A percentile compares a stretch with the other conserved stretches of the same genome.
phyloP scores from a whole-genome alignment of 2,797 vertebrate genomes.

The Capromys pilorides region DNA sequence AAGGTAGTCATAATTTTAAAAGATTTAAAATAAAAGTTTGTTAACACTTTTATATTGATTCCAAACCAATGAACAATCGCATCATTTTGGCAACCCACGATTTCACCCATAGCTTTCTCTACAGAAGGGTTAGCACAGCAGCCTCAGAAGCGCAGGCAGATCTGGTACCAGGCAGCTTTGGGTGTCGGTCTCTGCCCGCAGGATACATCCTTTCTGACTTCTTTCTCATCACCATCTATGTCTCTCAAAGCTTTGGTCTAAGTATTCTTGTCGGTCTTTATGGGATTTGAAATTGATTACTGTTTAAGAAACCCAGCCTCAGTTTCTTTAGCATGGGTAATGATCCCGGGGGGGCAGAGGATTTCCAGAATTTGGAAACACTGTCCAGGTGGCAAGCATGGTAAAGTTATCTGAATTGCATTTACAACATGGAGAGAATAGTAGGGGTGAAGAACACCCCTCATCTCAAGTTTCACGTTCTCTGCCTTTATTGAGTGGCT shows the following conservation, averaged over 20 bases:
- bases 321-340: too few relatives aligned
- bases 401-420: not conserved
- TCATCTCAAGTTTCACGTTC: not conserved
- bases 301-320: not conserved
- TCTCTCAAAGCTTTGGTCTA: not conserved
- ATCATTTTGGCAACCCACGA: accelerated
- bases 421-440: not conserved
- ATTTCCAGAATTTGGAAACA: not conserved
- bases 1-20: not conserved
- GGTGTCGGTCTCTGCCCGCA: accelerated
- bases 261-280: not conserved
- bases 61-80: too few relatives aligned
- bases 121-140: accelerated
- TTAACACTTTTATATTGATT: too few relatives aligned
- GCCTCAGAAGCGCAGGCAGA: too few relatives aligned
- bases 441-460: accelerated
- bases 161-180: too few relatives aligned
- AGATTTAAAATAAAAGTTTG: not conserved
- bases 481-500: accelerated
- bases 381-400: not conserved
- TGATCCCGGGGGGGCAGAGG: not conserved
- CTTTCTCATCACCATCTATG: too few relatives aligned
- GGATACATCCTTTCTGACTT: not conserved
- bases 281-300: not conserved
- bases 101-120: not conserved